Percentiles rank a stretch among this genome's conserved stretches.
Conservation (phyloP, 2,113 vertebrate genomes). For the Anhinga anhinga region DNA sequence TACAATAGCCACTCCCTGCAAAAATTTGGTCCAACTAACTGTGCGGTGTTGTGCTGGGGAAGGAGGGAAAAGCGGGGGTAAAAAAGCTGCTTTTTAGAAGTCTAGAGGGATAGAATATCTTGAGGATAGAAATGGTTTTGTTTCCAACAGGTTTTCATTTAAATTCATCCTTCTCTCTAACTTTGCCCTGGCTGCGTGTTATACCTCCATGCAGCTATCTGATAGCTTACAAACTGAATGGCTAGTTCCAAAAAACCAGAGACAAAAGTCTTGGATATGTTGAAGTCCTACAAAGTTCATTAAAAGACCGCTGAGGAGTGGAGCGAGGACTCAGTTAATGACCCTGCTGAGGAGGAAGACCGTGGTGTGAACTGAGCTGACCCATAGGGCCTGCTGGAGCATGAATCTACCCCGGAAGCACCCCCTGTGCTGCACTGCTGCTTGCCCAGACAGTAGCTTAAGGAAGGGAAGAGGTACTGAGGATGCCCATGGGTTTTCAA, state of each 20-base stretch:
- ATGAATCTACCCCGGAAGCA: background rate
- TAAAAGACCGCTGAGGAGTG: background rate
- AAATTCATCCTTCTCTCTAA: background rate
- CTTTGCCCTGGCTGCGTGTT: background rate
- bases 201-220: background rate
- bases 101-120: background rate
- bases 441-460: background rate
- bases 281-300: background rate
- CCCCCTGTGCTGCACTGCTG: background rate
- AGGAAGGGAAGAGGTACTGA: background rate
- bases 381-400: background rate
- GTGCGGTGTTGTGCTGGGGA: background rate
- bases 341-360: background rate
- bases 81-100: background rate
- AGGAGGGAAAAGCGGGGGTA: background rate
- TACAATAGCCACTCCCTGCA: background rate
- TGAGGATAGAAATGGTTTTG: background rate
- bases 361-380: background rate
- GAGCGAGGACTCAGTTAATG: background rate
- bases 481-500: background rate
- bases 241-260: background rate
- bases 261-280: background rate
- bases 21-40: background rate
- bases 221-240: background rate
- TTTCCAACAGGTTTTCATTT: background rate